Conservation (phyloP, 2,113 vertebrate species). For the Tragelaphus imberbis region DNA sequence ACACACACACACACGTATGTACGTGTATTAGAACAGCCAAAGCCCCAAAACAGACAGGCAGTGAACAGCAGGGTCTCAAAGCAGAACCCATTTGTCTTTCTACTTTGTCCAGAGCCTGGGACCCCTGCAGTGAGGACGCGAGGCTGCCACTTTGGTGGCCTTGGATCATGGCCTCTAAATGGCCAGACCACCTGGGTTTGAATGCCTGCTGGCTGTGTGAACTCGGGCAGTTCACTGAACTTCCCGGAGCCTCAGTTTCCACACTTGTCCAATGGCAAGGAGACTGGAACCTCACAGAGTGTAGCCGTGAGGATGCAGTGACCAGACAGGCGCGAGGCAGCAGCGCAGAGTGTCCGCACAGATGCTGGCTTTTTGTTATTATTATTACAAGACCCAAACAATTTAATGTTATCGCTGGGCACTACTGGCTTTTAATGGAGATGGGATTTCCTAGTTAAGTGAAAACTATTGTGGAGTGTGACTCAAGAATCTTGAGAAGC, state of each 20-base stretch:
- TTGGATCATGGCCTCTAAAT: neutral
- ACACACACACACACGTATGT: rapidly evolving
- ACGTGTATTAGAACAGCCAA: neutral
- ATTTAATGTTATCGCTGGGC: neutral
- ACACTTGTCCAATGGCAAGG: neutral
- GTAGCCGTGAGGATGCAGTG: neutral
- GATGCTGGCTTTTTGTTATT: neutral
- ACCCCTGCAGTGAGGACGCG: neutral
- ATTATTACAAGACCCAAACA: neutral
- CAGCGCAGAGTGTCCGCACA: neutral
- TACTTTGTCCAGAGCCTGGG: neutral
- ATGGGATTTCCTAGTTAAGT: neutral
- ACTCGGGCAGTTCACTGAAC: neutral
- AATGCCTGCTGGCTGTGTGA: neutral
- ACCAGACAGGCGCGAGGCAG: rapidly evolving
- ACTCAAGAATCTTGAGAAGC: neutral
- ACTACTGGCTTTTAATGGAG: neutral
- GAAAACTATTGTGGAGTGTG: neutral
- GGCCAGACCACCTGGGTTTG: neutral
- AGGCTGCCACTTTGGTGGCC: neutral
- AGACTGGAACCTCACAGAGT: neutral
- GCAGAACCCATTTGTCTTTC: neutral
- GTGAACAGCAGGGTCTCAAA: neutral
- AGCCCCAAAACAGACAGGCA: neutral
- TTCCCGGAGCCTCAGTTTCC: neutral